A percentile compares a stretch with the other conserved stretches of the same genome.
Conservation (phyloP, 2,113 vertebrate species). For the Barnardius zonarius region DNA sequence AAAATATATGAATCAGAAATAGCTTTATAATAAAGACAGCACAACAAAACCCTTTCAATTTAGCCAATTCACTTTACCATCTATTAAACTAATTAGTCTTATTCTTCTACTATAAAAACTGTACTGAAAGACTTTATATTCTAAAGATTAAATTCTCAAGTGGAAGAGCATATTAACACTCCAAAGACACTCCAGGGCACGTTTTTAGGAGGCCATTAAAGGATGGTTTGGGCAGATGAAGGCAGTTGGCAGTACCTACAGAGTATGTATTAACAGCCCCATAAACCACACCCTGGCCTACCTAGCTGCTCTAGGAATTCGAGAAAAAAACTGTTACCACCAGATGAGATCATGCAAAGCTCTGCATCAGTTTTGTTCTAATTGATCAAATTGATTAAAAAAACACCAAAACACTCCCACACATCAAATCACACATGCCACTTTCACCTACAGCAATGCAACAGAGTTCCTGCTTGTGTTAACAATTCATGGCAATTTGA, state of each 20-base stretch:
- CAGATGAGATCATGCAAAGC: background rate
- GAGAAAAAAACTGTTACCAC: background rate
- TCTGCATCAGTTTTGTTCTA: background rate
- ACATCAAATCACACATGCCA: background rate
- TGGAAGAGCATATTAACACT: background rate
- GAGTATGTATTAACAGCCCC: background rate
- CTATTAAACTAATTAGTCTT: background rate
- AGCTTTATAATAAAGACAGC: background rate
- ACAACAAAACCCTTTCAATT: background rate
- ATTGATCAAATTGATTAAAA: background rate
- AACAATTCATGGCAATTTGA: background rate
- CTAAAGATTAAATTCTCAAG: background rate
- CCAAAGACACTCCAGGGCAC: background rate
- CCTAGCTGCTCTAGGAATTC: background rate
- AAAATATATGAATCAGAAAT: background rate
- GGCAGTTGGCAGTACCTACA: background rate
- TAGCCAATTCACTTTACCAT: background rate
- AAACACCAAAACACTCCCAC: background rate
- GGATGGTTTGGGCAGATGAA: background rate
- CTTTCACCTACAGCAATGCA: background rate
- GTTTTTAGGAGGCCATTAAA: conserved; percentile 29
- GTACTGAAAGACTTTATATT: background rate
- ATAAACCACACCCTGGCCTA: background rate
- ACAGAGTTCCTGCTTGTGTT: background rate
- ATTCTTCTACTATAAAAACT: background rate